A percentile compares a stretch with the other conserved stretches of the same genome.
Evolutionary conservation across 2,888 invertebrate genomes (phyloP).

Genomic region (Pristionchus exspectatus): DNA sequence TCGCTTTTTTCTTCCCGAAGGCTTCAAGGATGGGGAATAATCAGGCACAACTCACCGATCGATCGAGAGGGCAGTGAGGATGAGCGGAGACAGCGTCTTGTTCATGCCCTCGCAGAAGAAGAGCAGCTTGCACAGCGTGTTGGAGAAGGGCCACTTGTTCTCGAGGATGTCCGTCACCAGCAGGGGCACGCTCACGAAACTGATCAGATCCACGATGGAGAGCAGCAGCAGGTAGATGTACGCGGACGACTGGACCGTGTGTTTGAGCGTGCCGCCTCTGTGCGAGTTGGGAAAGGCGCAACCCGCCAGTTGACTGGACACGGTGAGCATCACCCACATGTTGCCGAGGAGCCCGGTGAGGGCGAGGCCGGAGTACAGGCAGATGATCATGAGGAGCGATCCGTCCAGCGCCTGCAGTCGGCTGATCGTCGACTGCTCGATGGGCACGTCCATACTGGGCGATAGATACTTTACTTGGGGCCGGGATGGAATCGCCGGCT

Average conservation of each 20-base stretch:
- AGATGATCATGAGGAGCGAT: slow-evolving; percentile 63
- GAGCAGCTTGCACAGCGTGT: slow-evolving; percentile 67
- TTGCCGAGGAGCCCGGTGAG: slow-evolving; percentile 73
- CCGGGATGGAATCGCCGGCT: neutral
- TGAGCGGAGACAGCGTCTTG: slow-evolving; percentile 75
- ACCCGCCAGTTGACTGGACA: slow-evolving; percentile 68
- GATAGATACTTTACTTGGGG: neutral
- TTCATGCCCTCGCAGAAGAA: slow-evolving; percentile 75
- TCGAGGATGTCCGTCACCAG: slow-evolving; percentile 72
- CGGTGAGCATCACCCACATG: slow-evolving; percentile 75
- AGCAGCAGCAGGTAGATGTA: slow-evolving; percentile 76
- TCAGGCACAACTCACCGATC: slow-evolving; percentile 64
- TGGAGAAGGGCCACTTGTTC: slow-evolving; percentile 70
- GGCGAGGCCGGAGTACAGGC: slow-evolving; percentile 69
- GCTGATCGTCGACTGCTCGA: neutral
- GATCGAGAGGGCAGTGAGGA: slow-evolving; percentile 74
- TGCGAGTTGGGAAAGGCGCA: slow-evolving; percentile 57
- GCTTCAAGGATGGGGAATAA: neutral
- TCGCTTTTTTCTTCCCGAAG: neutral
- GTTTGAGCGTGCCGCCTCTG: slow-evolving; percentile 60
- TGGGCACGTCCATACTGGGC: neutral
- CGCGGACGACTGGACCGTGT: slow-evolving; percentile 73
- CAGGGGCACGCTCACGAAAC: slow-evolving; percentile 74
- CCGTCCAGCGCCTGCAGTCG: slow-evolving; percentile 52
- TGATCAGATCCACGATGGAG: slow-evolving; percentile 75